These are phyloP conservation scores for Actinia tenebrosa DNA, from an alignment of 64 coral and sea anemone species.

Conservation along the genomic window DNA sequence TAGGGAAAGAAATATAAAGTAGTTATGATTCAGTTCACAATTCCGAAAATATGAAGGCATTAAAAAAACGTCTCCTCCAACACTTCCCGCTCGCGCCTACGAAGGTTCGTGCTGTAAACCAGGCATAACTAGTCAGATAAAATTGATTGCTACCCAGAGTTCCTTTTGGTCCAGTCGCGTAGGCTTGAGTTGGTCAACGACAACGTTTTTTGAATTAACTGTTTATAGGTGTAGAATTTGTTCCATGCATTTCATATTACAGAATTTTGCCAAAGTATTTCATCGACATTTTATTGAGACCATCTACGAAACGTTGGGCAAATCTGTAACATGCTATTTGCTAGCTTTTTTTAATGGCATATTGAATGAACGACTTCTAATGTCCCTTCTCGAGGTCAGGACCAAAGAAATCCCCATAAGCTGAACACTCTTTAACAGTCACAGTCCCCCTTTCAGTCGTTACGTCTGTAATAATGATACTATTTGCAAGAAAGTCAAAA, in stretches of 20 bases:
- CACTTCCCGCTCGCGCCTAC: too few relatives aligned
- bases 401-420: conserved; percentile 91
- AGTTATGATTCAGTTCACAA: too few relatives aligned
- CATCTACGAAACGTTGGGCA: neutral
- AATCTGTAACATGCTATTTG: neutral
- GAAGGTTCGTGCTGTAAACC: too few relatives aligned
- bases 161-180: too few relatives aligned
- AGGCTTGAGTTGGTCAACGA: too few relatives aligned
- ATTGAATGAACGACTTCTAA: neutral
- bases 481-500: conserved; percentile 89
- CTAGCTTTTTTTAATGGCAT: too few relatives aligned
- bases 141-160: too few relatives aligned
- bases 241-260: neutral
- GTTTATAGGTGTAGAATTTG: neutral
- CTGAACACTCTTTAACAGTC: conserved; percentile 91
- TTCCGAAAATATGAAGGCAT: too few relatives aligned
- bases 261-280: neutral
- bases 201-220: too few relatives aligned
- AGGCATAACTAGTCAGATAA: too few relatives aligned
- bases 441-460: conserved; percentile 92
- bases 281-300: neutral
- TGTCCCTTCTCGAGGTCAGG: conserved; percentile 59
- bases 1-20: too few relatives aligned
- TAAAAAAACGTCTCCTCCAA: too few relatives aligned
- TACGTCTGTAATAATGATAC: conserved; percentile 94